Base-by-base conservation (phyloP, 1,140 invertebrate species). In the Aphis gossypii region DNA sequence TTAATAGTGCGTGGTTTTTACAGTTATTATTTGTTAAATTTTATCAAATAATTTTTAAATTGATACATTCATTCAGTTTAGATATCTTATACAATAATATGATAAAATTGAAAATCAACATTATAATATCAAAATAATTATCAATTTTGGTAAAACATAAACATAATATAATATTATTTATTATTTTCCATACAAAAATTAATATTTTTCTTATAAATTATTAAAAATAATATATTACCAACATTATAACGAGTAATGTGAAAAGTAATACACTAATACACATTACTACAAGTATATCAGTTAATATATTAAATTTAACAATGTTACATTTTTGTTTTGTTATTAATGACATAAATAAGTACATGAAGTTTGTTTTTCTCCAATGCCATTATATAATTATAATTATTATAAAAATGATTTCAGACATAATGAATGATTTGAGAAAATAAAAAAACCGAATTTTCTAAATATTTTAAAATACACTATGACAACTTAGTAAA, bases 111-210 rank as follows among this genome's bases (percentile, higher is more conserved):
- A n/a, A 76, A 14, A 76, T 76, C 60, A 76, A 76, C 60, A 76
- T 76, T 51, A n/a, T 35, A n/a, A 11, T 76, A 76, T n/a, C 30
- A 76, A 76, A 76, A 76, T 68, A 68, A 68, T n/a, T n/a, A 68
- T 68, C 60, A 76, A 76, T 76, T 68, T 76, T n/a, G n/a, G 60
- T 76, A 76, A 76, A 76, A 76, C n/a, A 76, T 76, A 76, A 76
- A 76, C 60, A n/a, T 76, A 76, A 76, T n/a, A 76, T 76, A 3
- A 76, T 76, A 76, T 68, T 68, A 48, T 48, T 48, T 51, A 9
- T 68, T 68, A 9, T 68, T 68, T 68, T 76, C 30, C 60, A 76
- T 76, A 76, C n/a, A 76, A 76, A 76, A 76, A 76, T 76, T 76
- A 18, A 76, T 76, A n/a, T 76, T 35, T 76, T 76, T 76, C n/a